A percentile compares a stretch with the other conserved stretches of the same genome.
phyloP scores from a whole-genome alignment of 2,113 vertebrate genomes.

The Nannospalax galili region DNA sequence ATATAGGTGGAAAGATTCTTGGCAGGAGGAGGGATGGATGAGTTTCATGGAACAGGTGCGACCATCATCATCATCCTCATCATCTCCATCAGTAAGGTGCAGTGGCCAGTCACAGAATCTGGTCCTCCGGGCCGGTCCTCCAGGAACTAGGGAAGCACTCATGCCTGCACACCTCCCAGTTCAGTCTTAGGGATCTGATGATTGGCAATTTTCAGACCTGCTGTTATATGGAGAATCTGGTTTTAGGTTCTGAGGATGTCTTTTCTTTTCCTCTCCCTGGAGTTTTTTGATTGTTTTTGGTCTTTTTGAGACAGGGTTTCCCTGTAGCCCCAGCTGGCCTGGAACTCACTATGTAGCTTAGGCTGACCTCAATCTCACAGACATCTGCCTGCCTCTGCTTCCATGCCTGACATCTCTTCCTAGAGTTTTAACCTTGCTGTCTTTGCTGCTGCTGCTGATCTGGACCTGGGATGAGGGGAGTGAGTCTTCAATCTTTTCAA shows the following conservation, averaged over 20 bases:
- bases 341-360: too few species aligned
- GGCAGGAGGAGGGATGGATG: neutral
- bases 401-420: neutral
- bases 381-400: too few species aligned
- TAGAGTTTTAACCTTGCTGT: neutral
- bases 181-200: neutral
- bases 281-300: neutral
- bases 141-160: neutral
- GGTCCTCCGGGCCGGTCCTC: neutral
- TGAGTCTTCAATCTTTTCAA: neutral
- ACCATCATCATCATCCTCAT: neutral
- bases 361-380: too few species aligned
- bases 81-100: neutral
- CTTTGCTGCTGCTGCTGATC: neutral
- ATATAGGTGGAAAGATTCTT: neutral
- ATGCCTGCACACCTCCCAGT: neutral
- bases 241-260: neutral
- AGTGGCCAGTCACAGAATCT: neutral
- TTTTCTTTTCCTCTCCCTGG: neutral
- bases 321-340: too few species aligned
- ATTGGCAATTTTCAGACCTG: neutral
- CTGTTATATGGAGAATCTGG: neutral
- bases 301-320: too few species aligned
- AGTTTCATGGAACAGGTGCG: neutral
- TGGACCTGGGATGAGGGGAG: neutral